phyloP scores from a whole-genome alignment of 2,888 invertebrate species.

The Drosophila percnosoma region DNA sequence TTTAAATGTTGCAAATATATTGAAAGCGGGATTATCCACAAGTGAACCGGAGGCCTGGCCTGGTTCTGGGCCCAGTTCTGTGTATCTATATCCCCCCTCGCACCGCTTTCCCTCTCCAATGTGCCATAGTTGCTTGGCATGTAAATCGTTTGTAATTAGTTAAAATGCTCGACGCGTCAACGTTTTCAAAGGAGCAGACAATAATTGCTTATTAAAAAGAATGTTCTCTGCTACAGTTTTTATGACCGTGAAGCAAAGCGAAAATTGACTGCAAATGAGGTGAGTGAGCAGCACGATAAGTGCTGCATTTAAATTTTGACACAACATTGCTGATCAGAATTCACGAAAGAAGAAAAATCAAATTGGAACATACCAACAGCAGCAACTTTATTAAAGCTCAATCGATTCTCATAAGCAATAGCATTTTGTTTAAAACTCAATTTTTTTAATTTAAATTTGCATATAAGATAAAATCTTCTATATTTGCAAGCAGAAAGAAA shows the following conservation, averaged over 20 bases:
- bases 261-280: constrained; percentile 76
- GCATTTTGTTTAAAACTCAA: neutral
- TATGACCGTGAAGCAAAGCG: constrained; percentile 63
- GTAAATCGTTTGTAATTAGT: constrained; percentile 80
- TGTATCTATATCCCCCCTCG: neutral
- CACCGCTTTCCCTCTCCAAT: neutral
- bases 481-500: neutral
- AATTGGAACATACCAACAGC: neutral
- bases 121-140: constrained; percentile 61
- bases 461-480: neutral
- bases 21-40: constrained; percentile 73
- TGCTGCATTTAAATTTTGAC: neutral
- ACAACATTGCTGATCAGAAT: neutral
- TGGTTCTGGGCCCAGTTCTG: constrained; percentile 61
- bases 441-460: neutral
- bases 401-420: neutral
- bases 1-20: constrained; percentile 77
- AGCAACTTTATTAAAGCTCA: neutral
- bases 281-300: constrained; percentile 24
- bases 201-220: constrained; percentile 77
- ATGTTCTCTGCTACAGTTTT: constrained; percentile 64
- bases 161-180: constrained; percentile 70
- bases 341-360: neutral
- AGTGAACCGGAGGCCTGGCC: constrained; percentile 55
- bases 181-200: constrained; percentile 70